Evolutionary conservation across 2,888 invertebrate species (phyloP), one percentile per base, ranked within the genome.

Genomic region (Mycogona germanica): DNA sequence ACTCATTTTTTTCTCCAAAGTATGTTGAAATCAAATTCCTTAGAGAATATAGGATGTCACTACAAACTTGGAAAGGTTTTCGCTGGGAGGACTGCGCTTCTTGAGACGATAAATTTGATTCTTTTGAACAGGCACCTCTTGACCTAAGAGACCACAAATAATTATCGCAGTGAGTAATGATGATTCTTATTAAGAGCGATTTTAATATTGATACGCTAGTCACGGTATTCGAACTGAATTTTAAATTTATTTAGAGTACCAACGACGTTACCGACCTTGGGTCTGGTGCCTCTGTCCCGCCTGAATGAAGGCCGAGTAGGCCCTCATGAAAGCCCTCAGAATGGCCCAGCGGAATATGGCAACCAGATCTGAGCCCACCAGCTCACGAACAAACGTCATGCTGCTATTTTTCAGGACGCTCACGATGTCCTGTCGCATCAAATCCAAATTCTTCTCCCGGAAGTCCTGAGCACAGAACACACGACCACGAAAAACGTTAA

Each of bases 261-360:
- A n/a, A 2, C 40, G 23, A 30, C 9, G 7, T 41, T 17, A 32
- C 3, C 21, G 32, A 52, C 52, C 46, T 42, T 52, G 29, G 25
- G 46, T 51, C 4, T 46, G 35, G 41, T 53, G 37, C 25, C 47
- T 52, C 28, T 53, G 46, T 14, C 58, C 58, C 35, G 58, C 58
- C 30, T 55, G 53, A 3, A 50, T 42, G 42, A 58, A 58, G 7
- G 55, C 55, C 28, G 47, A 56, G 25, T 53, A 56, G 7, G 88
- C 87, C 60, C 89, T 79, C 70, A 88, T 89, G 72, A 92, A 89
- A 1, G 91, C 89, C 57, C 92, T 75, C 19, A 93, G 80, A 61
- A 92, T 89, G 7, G 91, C 91, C 92, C 92, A 93, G 53, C 92
- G 78, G 67, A 88, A 91, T 26, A 89, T 87, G 2, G 91, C 91